Base-by-base conservation (phyloP, 1,140 invertebrate species). In the Glossosoma conforme region DNA sequence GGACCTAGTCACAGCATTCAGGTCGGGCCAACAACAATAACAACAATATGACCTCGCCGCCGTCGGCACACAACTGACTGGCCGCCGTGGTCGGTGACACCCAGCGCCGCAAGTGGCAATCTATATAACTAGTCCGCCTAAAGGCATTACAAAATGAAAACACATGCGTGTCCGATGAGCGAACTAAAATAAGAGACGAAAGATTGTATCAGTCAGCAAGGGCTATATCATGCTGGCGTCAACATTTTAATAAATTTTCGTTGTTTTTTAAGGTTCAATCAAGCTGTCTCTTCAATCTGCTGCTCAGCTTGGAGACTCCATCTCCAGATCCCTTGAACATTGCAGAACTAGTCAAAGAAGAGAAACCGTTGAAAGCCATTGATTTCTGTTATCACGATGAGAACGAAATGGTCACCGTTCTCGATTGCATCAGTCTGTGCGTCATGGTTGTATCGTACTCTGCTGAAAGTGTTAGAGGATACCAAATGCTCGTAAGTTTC, bases 381-480 rank as follows among this genome's bases (percentile, higher is more conserved):
- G 96, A 97, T 69, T 95, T 97, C 68, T 97, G 94, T 68, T 97
- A 97, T 68, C 87, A 93, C 54, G 93, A 96, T 62, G 94, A 97
- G 64, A 87, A 91, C 35, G 93, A 97, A 71, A 91, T 93, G 76
- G 90, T 97, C 15, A 90, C 87, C 6, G 88, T 97, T 1, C 68
- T 97, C 20, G 93, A 97, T 67, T 94, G 91, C 58, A 93, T 97
- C 59, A 93, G 91, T 3, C 77, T 95, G 15, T 97, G 92, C 65
- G 94, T 98, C 0, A 97, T 97, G 81, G 95, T 99, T 0, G 91
- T 98, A 11, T 93, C 94, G 1, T 99, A 98, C 73, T 89, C 95
- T 1, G 89, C 95, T 11, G 95, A 98, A 72, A 95, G 94, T 35
- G 82, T 89, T 38, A 76, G 97, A 56, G 93, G 93, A 25, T 92